Percentiles rank a stretch among this genome's conserved stretches.
Evolutionary conservation across 2,888 invertebrate species (phyloP).

Genomic region (Hydroisotoma schaefferi): DNA sequence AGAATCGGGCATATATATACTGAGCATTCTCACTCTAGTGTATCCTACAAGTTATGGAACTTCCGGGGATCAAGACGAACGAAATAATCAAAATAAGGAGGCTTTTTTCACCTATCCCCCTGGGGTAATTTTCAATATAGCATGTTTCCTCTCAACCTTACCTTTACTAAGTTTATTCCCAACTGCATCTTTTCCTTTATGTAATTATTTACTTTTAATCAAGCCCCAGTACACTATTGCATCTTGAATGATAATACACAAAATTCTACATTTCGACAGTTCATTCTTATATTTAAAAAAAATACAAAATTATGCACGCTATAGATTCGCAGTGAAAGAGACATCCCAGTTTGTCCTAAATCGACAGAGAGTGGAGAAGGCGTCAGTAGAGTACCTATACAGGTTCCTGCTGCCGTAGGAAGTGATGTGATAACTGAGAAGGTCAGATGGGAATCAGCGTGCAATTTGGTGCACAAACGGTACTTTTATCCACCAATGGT

Average conservation of each 20-base stretch:
- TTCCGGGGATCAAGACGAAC: neutral
- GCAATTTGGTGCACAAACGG: constrained; percentile 58
- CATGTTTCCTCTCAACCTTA: no score
- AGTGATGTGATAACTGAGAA: neutral
- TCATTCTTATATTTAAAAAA: neutral
- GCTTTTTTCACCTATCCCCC: constrained; percentile 33
- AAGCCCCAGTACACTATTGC: no score
- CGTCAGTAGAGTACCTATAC: neutral
- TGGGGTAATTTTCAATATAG: constrained; percentile 28
- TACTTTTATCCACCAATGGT: constrained; percentile 59
- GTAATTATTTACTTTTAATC: no score
- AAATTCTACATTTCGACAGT: neutral
- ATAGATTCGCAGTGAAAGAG: constrained; percentile 62
- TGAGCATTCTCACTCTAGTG: no score
- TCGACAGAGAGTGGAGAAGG: constrained; percentile 46
- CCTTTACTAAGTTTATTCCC: no score
- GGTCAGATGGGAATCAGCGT: constrained; percentile 53
- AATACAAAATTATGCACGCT: neutral
- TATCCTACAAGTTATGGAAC: no score
- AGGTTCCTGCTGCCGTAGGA: neutral
- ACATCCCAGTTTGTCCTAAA: constrained; percentile 57
- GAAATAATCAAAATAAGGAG: constrained; percentile 21
- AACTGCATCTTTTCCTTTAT: no score
- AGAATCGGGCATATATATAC: no score
- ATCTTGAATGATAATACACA: no score